Conservation (phyloP, 1,140 invertebrate genomes). For the Bombus balteatus region DNA sequence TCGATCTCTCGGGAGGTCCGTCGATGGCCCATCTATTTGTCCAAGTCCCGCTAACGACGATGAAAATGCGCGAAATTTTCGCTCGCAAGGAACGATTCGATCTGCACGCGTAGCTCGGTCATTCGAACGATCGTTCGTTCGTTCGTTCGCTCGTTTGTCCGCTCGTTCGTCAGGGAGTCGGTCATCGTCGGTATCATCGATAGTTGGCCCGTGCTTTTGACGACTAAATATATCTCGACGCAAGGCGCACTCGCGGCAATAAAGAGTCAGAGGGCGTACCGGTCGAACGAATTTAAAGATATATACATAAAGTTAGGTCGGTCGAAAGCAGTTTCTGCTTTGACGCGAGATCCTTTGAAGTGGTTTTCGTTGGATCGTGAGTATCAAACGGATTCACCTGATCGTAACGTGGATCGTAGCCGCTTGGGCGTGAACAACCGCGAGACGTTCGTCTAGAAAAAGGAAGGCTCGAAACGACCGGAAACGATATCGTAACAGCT, state of each 20-base stretch:
- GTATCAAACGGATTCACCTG: constrained; percentile 70
- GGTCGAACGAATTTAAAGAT: constrained; percentile 41
- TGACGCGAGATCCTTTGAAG: constrained; percentile 58
- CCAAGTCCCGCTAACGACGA: neutral
- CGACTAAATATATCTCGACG: constrained; percentile 45
- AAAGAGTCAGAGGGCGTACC: neutral
- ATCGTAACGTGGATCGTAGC: constrained; percentile 65
- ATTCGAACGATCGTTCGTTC: no score
- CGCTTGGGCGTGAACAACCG: constrained; percentile 36
- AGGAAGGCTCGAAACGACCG: constrained; percentile 71
- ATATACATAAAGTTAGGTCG: constrained; percentile 13
- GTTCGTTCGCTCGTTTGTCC: no score
- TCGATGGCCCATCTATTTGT: constrained; percentile 22
- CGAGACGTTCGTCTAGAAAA: constrained; percentile 64
- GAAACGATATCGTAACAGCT: constrained; percentile 65
- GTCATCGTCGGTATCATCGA: neutral
- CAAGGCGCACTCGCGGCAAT: neutral
- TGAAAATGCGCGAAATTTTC: neutral
- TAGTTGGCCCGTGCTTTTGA: neutral
- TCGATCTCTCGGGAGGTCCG: constrained; percentile 64
- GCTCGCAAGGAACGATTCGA: neutral
- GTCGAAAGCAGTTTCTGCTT: constrained; percentile 25
- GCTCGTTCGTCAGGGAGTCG: no score
- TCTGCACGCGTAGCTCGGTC: neutral
- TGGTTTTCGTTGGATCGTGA: constrained; percentile 55